These are phyloP conservation scores for Drosophila melanosoma DNA, from an alignment of 2,888 invertebrate genomes.

Conservation along the genomic window DNA sequence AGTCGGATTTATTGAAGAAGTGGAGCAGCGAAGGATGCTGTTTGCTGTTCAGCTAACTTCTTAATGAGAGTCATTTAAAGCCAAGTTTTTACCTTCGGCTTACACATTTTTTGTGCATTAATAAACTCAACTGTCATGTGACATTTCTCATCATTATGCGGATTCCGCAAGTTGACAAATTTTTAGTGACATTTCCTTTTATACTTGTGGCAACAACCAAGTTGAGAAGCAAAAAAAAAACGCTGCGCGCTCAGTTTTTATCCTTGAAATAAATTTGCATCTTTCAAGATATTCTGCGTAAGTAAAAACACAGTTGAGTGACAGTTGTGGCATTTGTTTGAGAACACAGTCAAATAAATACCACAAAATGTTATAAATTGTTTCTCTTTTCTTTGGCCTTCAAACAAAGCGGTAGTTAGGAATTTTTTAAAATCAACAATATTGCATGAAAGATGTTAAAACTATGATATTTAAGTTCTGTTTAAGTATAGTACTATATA, in stretches of 20 bases:
- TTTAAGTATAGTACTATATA: background rate
- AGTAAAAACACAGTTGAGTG: constrained; percentile 58
- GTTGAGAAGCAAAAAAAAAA: constrained; percentile 2
- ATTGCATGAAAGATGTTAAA: background rate
- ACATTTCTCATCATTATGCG: constrained; percentile 62
- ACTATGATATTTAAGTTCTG: background rate
- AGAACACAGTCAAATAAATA: constrained; percentile 37
- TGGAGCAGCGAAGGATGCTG: background rate
- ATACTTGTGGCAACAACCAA: constrained; percentile 31
- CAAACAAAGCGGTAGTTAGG: constrained; percentile 2
- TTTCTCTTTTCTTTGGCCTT: background rate
- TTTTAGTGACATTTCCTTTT: constrained; percentile 59
- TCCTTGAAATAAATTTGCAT: constrained; percentile 72
- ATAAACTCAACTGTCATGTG: constrained; percentile 57
- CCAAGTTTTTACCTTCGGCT: constrained; percentile 12
- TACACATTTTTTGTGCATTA: constrained; percentile 37
- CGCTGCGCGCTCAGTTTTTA: constrained; percentile 43
- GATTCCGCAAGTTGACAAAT: constrained; percentile 71
- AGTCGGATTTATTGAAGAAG: constrained; percentile 19
- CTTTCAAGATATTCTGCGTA: constrained; percentile 32
- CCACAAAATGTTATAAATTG: constrained; percentile 24
- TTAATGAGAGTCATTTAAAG: constrained; percentile 36
- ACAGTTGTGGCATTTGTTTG: constrained; percentile 67
- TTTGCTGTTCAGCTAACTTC: constrained; percentile 27
- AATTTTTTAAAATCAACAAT: background rate